These are phyloP conservation scores for Salarias fasciatus DNA, from an alignment of 2,797 vertebrate species.

Conservation along the genomic window DNA sequence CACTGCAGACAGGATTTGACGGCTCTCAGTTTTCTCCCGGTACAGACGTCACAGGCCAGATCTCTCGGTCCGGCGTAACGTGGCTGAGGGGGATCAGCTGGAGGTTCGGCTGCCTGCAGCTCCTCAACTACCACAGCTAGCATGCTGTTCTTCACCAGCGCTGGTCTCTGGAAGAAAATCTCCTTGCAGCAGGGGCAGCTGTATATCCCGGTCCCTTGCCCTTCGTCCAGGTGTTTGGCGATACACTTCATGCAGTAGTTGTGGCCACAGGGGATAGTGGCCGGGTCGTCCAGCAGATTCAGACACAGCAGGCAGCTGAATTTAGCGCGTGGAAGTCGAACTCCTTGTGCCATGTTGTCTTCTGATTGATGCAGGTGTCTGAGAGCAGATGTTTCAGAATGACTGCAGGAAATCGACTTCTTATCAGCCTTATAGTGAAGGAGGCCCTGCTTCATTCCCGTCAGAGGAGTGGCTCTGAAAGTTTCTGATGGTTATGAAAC, in stretches of 20 bases:
- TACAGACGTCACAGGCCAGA: conserved; percentile 35
- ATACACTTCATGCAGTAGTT: conserved; percentile 35
- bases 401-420: too few relatives aligned
- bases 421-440: too few relatives aligned
- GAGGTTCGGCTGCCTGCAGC: too few relatives aligned
- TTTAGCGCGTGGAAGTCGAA: conserved; percentile 5
- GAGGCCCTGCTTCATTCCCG: conserved; percentile 23
- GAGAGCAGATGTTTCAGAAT: too few relatives aligned
- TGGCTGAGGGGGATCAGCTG: too few relatives aligned
- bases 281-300: conserved; percentile 13
- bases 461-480: conserved; percentile 16
- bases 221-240: background rate
- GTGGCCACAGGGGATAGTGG: conserved; percentile 36
- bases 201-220: background rate
- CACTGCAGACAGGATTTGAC: conserved; percentile 23
- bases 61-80: conserved; percentile 6
- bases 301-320: conserved; percentile 35
- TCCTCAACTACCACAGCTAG: conserved; percentile 14
- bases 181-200: conserved; percentile 33
- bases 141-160: conserved; percentile 25
- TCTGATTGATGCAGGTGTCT: too few relatives aligned
- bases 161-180: conserved; percentile 16
- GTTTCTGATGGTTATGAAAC: too few relatives aligned
- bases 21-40: background rate
- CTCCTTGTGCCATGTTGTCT: too few relatives aligned